Percentiles rank a stretch among this genome's conserved stretches.
Conservation (phyloP, 2,888 invertebrate genomes). For the Scaptomyza polygonia region DNA sequence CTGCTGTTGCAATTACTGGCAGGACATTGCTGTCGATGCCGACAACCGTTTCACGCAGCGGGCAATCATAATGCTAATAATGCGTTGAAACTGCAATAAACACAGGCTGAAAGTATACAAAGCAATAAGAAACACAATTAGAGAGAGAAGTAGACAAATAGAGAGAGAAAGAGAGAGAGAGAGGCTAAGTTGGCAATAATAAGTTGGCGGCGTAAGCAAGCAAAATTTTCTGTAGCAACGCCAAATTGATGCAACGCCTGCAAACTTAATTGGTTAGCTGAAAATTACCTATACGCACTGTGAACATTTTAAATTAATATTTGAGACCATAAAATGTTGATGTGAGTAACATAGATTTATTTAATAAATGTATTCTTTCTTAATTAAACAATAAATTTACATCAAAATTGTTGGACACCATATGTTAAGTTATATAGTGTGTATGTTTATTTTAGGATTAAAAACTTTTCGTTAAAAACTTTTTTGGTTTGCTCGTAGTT, state of each 20-base stretch:
- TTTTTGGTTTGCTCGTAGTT: too few relatives aligned
- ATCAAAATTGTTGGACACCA: too few relatives aligned
- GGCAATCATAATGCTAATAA: slow-evolving; percentile 50
- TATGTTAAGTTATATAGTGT: too few relatives aligned
- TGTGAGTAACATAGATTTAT: too few relatives aligned
- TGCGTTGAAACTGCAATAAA: slow-evolving; percentile 34
- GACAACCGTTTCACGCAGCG: slow-evolving; percentile 32
- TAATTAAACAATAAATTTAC: too few relatives aligned
- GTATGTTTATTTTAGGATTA: too few relatives aligned
- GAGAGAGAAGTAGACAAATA: background rate
- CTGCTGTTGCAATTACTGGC: slow-evolving; percentile 22
- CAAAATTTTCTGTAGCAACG: slow-evolving; percentile 19
- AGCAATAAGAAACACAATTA: background rate
- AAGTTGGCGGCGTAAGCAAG: slow-evolving; percentile 25
- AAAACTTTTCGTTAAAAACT: background rate
- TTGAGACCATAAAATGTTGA: background rate
- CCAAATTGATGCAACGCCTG: slow-evolving; percentile 19
- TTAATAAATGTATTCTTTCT: too few relatives aligned
- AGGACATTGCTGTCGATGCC: slow-evolving; percentile 19
- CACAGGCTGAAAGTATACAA: background rate
- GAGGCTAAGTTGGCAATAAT: slow-evolving; percentile 28
- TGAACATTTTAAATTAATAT: background rate
- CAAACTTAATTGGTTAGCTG: slow-evolving; percentile 2
- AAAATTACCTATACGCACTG: slow-evolving; percentile 20
- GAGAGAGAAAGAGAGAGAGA: background rate